A percentile compares a stretch with the other conserved stretches of the same genome.
phyloP scores from a whole-genome alignment of 53 echinoderm and acorn worm species.

The Apostichopus leukothele region DNA sequence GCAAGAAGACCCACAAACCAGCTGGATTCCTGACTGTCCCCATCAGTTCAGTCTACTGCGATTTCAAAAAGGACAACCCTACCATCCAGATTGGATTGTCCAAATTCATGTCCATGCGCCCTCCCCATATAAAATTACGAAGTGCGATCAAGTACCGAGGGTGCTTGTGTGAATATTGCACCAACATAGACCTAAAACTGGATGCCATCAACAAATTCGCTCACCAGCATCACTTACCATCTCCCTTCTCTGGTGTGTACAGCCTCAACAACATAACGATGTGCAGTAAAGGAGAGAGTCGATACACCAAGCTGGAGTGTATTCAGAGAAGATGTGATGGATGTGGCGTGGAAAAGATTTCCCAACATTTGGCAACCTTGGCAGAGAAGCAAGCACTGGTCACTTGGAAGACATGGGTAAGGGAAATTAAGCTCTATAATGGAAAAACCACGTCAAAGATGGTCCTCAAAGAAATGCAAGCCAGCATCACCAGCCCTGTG shows the following conservation, averaged over 20 bases:
- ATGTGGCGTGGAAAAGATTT: conserved; percentile 42
- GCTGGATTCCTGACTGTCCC: conserved; percentile 54
- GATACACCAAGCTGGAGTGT: conserved; percentile 45
- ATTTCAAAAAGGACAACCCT: conserved; percentile 56
- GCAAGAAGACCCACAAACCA: conserved; percentile 35
- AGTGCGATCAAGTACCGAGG: conserved; percentile 59
- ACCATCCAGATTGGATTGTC: conserved; percentile 39
- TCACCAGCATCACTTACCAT: conserved; percentile 47
- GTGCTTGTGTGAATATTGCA: conserved; percentile 68
- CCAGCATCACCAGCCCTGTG: conserved; percentile 6
- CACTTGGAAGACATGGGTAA: conserved; percentile 55
- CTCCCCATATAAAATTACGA: conserved; percentile 45
- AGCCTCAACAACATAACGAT: conserved; percentile 41
- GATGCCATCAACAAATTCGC: conserved; percentile 46
- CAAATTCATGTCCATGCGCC: conserved; percentile 48
- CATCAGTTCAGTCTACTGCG: conserved; percentile 21
- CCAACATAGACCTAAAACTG: conserved; percentile 59
- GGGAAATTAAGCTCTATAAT: not conserved
- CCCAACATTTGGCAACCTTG: not conserved
- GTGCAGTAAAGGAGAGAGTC: conserved; percentile 16
- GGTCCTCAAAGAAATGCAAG: conserved; percentile 31
- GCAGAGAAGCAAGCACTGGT: not conserved
- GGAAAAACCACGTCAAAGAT: conserved; percentile 30
- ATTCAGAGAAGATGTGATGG: conserved; percentile 52
- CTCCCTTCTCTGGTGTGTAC: conserved; percentile 40